Evolutionary conservation across 2,888 invertebrate species (phyloP).

Genomic region (Drosophila nigricruria): DNA sequence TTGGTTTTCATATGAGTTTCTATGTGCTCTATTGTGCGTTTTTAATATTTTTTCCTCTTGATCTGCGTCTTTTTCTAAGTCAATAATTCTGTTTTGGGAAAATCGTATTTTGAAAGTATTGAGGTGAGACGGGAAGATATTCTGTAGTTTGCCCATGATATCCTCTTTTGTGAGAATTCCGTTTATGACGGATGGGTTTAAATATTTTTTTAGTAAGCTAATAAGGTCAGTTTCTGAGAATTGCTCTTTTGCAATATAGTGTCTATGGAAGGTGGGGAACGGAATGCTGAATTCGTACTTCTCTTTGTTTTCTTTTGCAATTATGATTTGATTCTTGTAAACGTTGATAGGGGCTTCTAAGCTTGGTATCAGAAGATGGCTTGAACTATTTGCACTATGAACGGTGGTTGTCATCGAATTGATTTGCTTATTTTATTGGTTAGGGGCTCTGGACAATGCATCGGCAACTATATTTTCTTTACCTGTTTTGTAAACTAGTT

Average conservation of each 20-base stretch:
- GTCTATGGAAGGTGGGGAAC: too few species aligned
- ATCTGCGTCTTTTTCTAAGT: background rate
- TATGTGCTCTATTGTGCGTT: background rate
- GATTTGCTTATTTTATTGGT: background rate
- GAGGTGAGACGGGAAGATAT: background rate
- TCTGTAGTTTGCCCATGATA: background rate
- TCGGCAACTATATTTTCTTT: too few species aligned
- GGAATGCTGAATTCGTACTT: too few species aligned
- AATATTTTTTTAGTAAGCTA: background rate
- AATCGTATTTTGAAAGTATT: background rate
- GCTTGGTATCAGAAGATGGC: too few species aligned
- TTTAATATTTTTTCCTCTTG: background rate
- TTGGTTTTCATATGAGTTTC: background rate
- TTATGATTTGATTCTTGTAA: too few species aligned
- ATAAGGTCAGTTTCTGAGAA: background rate
- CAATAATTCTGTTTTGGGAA: background rate
- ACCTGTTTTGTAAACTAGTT: too few species aligned
- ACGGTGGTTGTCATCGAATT: too few species aligned
- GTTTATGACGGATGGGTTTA: background rate
- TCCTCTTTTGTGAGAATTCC: background rate
- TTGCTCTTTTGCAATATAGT: too few species aligned
- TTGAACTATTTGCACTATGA: too few species aligned
- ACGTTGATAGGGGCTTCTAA: too few species aligned
- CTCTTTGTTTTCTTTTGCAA: too few species aligned
- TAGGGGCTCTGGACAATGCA: too few species aligned